These are phyloP conservation scores for Saiga tatarica DNA, from an alignment of 2,113 vertebrate species.

Conservation along the genomic window DNA sequence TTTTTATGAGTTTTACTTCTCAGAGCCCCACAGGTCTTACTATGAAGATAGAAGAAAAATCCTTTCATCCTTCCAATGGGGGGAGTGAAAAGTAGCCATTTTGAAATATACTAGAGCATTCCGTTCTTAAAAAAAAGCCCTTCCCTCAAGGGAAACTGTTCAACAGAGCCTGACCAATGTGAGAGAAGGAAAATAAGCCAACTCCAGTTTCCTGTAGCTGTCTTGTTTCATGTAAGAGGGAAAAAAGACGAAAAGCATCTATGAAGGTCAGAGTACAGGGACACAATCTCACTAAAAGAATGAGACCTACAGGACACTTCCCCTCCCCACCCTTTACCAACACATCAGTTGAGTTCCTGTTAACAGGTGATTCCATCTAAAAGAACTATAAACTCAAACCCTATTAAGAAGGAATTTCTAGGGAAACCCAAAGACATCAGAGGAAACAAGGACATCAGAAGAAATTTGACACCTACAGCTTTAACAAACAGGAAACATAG, in stretches of 20 bases:
- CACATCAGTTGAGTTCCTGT: not conserved
- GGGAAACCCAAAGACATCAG: not conserved
- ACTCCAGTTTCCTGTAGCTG: not conserved
- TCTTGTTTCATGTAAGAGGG: not conserved
- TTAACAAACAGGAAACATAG: not conserved
- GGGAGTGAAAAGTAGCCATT: not conserved
- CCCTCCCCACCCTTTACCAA: not conserved
- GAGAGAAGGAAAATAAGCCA: not conserved
- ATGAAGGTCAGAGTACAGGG: not conserved
- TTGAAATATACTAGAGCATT: not conserved
- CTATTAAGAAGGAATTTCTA: not conserved
- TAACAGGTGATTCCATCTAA: not conserved
- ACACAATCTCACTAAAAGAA: not conserved
- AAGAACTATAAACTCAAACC: not conserved
- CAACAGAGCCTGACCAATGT: not conserved
- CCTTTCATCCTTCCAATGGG: not conserved
- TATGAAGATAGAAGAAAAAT: not conserved
- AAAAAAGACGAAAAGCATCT: not conserved
- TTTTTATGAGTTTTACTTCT: conserved; percentile 17
- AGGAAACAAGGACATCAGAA: not conserved
- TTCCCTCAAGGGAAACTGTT: not conserved
- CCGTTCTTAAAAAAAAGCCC: not conserved
- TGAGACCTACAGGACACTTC: not conserved
- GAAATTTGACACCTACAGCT: not conserved
- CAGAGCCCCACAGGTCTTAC: not conserved